Base-by-base conservation (phyloP, 1,140 invertebrate species). In the Nasonia longicornis region DNA sequence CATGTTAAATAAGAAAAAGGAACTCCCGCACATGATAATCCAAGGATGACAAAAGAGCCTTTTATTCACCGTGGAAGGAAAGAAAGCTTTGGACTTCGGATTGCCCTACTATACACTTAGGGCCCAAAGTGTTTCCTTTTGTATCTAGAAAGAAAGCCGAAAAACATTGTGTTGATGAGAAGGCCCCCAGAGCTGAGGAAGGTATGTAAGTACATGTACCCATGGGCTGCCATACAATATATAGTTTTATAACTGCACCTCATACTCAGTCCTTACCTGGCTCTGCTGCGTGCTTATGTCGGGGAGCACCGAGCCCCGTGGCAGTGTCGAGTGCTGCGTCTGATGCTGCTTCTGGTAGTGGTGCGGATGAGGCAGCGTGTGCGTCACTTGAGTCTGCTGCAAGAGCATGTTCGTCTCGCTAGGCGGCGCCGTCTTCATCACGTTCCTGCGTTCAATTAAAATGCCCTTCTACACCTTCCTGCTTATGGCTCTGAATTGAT, bases 401-500 rank as follows among this genome's bases (percentile, higher is more conserved):
- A 93, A 90, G 82, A 89, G 88, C 48, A 91, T 90, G 83, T 92
- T 92, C 20, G 92, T 94, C 89, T 92, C 94, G 48, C 92, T 91
- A 52, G 93, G 91, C 78, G 91, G 91, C 64, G 91, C 71, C n/a
- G 77, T 91, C 83, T 92, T 92, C 86, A 92, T 88, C 12, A 88
- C 86, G 91, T 89, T 90, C 82, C 90, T 91, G 83, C 8, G 14
- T 72, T 20, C 70, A 48, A 72, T 72, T 10, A 48, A 72, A 72
- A 45, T 72, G 82, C 85, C 71, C 38, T 48, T 81, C 29, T 71
- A 42, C 31, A 42, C 31, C 31, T 35, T 35, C 31, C 0, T 35
- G 31, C 31, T 35, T 35, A 35, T 26, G 26, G 31, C 3, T 35
- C 31, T 6, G 31, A 35, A 35, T 35, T 35, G 4, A 35, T 35